Percentiles rank a stretch among this genome's conserved stretches.
phyloP scores from a whole-genome alignment of 2,113 vertebrate genomes.

The Pionites leucogaster region DNA sequence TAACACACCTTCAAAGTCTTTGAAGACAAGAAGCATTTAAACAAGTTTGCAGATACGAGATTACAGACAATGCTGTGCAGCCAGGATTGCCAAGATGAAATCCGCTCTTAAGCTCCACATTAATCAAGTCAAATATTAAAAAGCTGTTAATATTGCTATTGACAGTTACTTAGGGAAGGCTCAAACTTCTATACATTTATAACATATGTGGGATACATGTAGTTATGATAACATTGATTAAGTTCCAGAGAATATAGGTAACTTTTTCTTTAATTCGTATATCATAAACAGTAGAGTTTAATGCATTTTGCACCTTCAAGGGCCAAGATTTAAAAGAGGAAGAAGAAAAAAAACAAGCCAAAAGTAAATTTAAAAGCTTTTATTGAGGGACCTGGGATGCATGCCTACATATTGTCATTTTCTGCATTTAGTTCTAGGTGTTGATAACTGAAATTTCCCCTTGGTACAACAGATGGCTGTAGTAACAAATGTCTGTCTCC shows the following conservation, averaged over 20 bases:
- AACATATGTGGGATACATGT: neutral
- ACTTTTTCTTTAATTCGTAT: neutral
- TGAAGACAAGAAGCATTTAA: neutral
- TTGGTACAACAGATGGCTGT: neutral
- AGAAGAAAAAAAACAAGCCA: neutral
- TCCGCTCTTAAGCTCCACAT: neutral
- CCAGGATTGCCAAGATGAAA: neutral
- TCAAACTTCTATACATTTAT: neutral
- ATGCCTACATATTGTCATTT: neutral
- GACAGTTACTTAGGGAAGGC: neutral
- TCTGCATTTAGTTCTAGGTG: neutral
- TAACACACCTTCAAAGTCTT: neutral
- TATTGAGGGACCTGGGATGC: neutral
- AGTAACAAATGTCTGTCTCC: neutral
- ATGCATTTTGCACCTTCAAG: neutral
- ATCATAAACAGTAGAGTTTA: neutral
- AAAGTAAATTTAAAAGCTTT: neutral
- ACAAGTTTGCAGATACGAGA: neutral
- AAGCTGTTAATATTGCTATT: neutral
- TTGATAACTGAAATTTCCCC: neutral
- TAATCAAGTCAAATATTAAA: neutral
- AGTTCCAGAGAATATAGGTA: neutral
- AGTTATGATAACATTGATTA: neutral
- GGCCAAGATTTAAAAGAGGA: neutral
- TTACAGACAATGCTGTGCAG: neutral